Evolutionary conservation across 2,113 vertebrate genomes (phyloP).

Genomic region (Crotalus horridus): DNA sequence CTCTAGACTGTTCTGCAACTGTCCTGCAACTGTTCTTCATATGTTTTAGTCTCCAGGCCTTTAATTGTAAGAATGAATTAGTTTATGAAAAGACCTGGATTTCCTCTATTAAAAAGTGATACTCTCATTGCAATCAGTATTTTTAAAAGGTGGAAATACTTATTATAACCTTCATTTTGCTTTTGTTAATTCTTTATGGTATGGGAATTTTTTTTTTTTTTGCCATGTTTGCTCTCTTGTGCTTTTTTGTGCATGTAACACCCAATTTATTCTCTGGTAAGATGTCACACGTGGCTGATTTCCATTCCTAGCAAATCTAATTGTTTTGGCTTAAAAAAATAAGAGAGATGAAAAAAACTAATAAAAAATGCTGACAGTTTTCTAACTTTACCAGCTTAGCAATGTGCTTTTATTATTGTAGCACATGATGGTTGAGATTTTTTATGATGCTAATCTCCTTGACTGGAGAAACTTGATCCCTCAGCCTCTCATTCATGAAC

Average conservation of each 20-base stretch:
- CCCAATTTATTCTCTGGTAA: background rate
- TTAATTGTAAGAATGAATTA: background rate
- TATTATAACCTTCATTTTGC: background rate
- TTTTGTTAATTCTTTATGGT: background rate
- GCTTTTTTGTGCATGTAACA: background rate
- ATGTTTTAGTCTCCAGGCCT: background rate
- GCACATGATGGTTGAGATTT: background rate
- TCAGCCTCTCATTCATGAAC: background rate
- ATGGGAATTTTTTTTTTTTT: background rate
- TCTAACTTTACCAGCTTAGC: accelerated
- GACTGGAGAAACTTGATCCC: constrained; percentile 6
- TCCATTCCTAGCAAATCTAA: background rate
- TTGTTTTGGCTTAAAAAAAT: background rate
- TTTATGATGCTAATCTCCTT: background rate
- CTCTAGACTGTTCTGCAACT: background rate
- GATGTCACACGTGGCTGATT: constrained; percentile 5
- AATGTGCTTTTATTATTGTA: background rate
- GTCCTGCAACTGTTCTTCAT: background rate
- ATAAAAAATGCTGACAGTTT: background rate
- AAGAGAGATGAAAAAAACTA: background rate
- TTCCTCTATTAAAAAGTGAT: background rate
- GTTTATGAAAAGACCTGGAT: background rate
- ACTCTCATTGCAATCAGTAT: background rate
- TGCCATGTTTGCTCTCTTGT: background rate
- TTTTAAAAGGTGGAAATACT: background rate